Evolutionary conservation across 2,113 vertebrate genomes (phyloP), one percentile per base, ranked within the genome.

Genomic region (Dasypus novemcinctus): DNA sequence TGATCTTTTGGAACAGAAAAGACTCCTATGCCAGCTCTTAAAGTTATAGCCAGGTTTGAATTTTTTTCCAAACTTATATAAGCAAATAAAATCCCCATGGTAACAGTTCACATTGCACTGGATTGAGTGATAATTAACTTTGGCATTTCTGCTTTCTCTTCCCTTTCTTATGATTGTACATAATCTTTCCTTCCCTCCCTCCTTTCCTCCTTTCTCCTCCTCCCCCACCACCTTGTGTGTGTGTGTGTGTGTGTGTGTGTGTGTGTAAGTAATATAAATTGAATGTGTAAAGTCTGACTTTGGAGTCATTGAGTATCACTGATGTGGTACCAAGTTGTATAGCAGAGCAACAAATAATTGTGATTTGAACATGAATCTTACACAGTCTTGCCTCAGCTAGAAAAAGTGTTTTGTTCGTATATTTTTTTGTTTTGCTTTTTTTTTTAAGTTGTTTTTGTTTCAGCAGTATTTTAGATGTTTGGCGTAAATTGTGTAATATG

Each of bases 391-490:
- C 63, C 81, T 96, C 82, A 96, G 21, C 63, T 76, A 78, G 52
- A 93, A 63, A 66, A 88, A 66, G 33, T 91, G 27, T 97, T 79
- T 95, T 64, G 64, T 81, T 20, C 83, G 12, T 81, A 2, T 71
- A 14, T 87, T 27, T 93, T 68, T 36, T 13, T 57, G 59, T 18
- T 54, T 90, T 52, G 66, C 14, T 46, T n/a, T 38, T 79, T 54
- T 92, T 83, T 89, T 74, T 15, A 76, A 57, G 81, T 85, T 94
- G 85, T 90, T 94, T 93, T 86, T 92, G 93, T 89, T 57, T 94
- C 31, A 71, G 36, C 90, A 63, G 21, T 41, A 69, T 95, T 92
- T 97, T 86, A 93, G 96, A 87, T 92, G 33, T 97, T 96, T 96
- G 87, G 74, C 46, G 36, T 91, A 87, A 93, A 63, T 93, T 96